These are phyloP conservation scores for Baryphthengus martii DNA, from an alignment of 2,113 vertebrate species.

Conservation along the genomic window DNA sequence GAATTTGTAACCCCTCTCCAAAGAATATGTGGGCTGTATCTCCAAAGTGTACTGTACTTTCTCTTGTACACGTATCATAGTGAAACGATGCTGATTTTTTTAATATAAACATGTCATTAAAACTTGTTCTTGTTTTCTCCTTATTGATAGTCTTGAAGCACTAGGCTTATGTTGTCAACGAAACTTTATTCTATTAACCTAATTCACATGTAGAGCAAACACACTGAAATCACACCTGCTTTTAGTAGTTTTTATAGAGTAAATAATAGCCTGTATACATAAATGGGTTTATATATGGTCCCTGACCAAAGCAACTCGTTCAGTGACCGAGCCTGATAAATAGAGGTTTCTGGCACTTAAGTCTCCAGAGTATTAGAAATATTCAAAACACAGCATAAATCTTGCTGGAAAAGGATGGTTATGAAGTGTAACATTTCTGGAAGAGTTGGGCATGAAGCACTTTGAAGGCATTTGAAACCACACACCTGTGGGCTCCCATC, in stretches of 20 bases:
- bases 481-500: constrained; percentile 42
- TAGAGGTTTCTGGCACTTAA: background rate
- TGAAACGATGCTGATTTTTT: background rate
- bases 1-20: background rate
- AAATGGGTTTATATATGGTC: background rate
- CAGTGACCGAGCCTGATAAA: constrained; percentile 7
- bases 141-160: background rate
- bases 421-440: background rate
- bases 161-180: background rate
- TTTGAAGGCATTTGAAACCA: constrained; percentile 31
- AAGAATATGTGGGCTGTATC: background rate
- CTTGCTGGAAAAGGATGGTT: constrained; percentile 4
- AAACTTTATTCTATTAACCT: background rate
- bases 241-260: background rate
- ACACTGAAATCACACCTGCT: constrained; percentile 2
- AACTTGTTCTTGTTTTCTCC: background rate
- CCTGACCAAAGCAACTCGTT: background rate
- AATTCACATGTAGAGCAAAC: background rate
- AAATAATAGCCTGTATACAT: background rate
- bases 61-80: background rate
- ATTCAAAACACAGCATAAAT: constrained; percentile 32
- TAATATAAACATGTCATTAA: background rate
- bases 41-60: background rate
- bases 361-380: background rate
- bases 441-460: background rate